Evolutionary conservation across 2,797 vertebrate genomes (phyloP).

Genomic region (Epinephelus coioides): DNA sequence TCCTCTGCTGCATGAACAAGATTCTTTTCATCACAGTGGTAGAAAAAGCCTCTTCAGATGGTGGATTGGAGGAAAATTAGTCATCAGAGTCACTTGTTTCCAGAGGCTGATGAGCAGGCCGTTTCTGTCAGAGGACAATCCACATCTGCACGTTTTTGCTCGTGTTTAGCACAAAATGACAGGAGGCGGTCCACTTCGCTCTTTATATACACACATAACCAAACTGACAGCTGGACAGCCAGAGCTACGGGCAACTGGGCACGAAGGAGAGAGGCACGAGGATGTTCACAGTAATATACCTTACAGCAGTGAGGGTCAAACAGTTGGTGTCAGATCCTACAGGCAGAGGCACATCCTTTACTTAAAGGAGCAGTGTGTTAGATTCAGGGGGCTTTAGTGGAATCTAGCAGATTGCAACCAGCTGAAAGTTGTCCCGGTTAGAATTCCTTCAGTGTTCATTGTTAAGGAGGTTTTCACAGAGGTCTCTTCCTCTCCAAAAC

Average conservation of each 20-base stretch:
- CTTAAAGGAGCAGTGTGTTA: no score
- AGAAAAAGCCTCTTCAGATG: conserved; percentile 7
- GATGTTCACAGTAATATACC: conserved; percentile 14
- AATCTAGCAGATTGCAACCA: no score
- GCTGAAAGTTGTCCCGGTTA: no score
- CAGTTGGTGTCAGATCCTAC: conserved; percentile 2
- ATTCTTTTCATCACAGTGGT: not conserved
- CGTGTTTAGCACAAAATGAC: conserved; percentile 51
- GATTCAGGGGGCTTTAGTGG: no score
- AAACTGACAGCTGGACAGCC: conserved; percentile 42
- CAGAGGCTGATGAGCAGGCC: conserved; percentile 60
- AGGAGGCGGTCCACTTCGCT: conserved; percentile 23
- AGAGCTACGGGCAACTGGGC: conserved; percentile 8
- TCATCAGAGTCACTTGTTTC: conserved; percentile 65
- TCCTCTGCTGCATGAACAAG: conserved; percentile 34
- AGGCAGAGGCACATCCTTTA: not conserved
- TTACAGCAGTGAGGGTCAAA: not conserved
- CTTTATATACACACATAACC: conserved; percentile 27
- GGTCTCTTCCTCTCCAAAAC: no score
- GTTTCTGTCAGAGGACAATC: conserved; percentile 54
- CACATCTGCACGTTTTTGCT: conserved; percentile 37
- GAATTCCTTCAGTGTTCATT: no score
- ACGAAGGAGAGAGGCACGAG: not conserved
- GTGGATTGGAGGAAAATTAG: conserved; percentile 50
- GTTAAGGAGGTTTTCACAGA: no score